Conservation (phyloP, 2,888 invertebrate genomes). For the Copidosoma aretas region DNA sequence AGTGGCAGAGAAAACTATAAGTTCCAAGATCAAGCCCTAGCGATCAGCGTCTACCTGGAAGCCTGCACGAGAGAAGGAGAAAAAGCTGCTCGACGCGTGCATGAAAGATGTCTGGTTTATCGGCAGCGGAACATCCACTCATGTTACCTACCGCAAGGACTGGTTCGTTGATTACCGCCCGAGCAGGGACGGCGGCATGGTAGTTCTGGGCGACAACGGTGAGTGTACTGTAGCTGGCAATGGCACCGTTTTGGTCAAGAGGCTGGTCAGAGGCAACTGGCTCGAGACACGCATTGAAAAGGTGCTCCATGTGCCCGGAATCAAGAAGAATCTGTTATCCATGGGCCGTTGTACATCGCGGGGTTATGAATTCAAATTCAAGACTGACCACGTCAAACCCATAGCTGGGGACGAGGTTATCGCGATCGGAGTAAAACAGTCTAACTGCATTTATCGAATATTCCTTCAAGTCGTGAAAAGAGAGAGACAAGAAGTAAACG, state of each 20-base stretch:
- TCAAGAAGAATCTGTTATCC: conserved; percentile 44
- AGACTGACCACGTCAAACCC: not conserved
- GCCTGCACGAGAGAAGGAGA: conserved; percentile 1
- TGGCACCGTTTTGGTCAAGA: conserved; percentile 36
- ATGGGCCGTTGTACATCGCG: conserved; percentile 25
- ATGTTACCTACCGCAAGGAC: conserved; percentile 41
- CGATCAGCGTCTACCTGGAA: not conserved
- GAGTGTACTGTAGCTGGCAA: conserved; percentile 29
- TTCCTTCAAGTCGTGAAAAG: conserved; percentile 31
- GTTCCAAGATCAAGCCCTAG: not conserved
- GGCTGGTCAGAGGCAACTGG: conserved; percentile 37
- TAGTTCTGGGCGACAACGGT: conserved; percentile 35
- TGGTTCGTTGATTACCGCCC: conserved; percentile 34
- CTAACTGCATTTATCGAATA: conserved; percentile 44
- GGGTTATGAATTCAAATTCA: not conserved
- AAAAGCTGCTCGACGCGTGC: conserved; percentile 25
- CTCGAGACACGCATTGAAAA: conserved; percentile 34
- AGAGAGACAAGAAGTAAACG: conserved; percentile 12
- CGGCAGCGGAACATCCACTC: conserved; percentile 43
- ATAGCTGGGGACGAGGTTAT: conserved; percentile 14
- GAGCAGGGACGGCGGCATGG: conserved; percentile 19
- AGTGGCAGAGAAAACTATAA: conserved; percentile 10
- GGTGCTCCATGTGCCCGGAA: conserved; percentile 43
- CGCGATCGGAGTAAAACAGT: conserved; percentile 40
- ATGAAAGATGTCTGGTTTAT: conserved; percentile 41